Percentiles rank a stretch among this genome's conserved stretches.
Evolutionary conservation across 2,113 vertebrate genomes (phyloP).

Genomic region (Microcebus murinus): DNA sequence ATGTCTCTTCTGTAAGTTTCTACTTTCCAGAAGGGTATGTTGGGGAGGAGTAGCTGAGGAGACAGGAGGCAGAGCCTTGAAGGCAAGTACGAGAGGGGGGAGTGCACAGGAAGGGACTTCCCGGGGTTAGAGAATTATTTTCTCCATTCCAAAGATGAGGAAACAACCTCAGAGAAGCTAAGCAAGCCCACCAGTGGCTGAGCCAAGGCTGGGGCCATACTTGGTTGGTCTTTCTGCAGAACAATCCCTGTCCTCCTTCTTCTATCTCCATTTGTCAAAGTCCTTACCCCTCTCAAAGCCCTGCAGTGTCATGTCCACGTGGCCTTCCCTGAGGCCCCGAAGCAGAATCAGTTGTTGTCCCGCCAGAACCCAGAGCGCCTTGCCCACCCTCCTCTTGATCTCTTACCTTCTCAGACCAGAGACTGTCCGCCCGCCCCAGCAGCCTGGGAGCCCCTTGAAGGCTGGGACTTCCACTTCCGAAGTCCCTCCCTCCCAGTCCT

Average conservation of each 20-base stretch:
- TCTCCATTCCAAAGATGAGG: background rate
- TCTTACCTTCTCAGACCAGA: background rate
- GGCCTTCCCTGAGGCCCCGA: background rate
- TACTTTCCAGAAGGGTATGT: background rate
- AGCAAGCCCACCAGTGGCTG: background rate
- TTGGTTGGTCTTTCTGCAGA: background rate
- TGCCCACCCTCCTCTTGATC: background rate
- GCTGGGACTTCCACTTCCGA: background rate
- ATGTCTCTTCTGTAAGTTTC: background rate
- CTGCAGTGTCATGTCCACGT: background rate
- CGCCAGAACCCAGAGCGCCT: fast-evolving
- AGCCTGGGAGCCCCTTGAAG: background rate
- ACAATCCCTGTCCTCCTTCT: background rate
- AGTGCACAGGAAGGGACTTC: background rate
- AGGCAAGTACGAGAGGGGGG: fast-evolving
- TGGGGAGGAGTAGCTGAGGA: background rate
- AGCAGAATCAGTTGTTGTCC: background rate
- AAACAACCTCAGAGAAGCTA: background rate
- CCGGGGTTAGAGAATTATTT: background rate
- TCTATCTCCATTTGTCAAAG: background rate
- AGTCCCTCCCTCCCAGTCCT: background rate
- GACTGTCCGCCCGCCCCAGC: background rate
- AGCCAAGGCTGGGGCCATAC: fast-evolving
- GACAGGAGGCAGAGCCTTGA: background rate
- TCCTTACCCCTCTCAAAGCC: no score